Conservation (phyloP, 2,797 vertebrate genomes). For the Protonibea diacanthus region DNA sequence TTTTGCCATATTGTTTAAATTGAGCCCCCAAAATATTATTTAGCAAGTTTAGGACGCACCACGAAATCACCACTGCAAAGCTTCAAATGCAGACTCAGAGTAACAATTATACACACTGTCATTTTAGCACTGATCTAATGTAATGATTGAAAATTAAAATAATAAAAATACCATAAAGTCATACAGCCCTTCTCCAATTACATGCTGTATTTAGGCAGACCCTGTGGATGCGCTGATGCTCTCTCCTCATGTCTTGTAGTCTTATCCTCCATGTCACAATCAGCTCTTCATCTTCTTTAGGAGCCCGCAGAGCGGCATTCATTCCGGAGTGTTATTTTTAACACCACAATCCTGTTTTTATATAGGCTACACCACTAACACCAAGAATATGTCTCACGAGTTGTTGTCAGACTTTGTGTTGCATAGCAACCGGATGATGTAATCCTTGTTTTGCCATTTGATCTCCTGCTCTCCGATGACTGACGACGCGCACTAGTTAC, state of each 20-base stretch:
- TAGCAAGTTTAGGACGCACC: too few species aligned
- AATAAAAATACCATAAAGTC: too few species aligned
- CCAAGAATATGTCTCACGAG: slow-evolving; percentile 21
- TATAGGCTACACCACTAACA: slow-evolving; percentile 22
- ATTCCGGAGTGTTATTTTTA: slow-evolving; percentile 37
- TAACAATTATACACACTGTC: too few species aligned
- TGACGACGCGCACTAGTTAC: slow-evolving; percentile 33
- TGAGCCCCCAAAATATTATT: too few species aligned
- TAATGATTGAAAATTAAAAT: too few species aligned
- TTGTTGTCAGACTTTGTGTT: slow-evolving; percentile 60
- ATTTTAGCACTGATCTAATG: too few species aligned
- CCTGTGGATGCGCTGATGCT: not conserved
- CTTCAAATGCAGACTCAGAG: too few species aligned
- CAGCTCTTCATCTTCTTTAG: slow-evolving; percentile 32
- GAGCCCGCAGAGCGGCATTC: slow-evolving; percentile 3
- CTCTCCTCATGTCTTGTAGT: not conserved
- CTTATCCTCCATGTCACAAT: not conserved
- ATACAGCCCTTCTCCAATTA: not conserved
- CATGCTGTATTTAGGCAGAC: not conserved
- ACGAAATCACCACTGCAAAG: too few species aligned
- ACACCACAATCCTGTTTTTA: slow-evolving; percentile 22
- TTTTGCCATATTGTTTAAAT: too few species aligned
- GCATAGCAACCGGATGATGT: slow-evolving; percentile 64
- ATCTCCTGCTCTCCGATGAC: slow-evolving; percentile 47
- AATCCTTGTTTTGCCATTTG: slow-evolving; percentile 43